Conservation (phyloP, 2,113 vertebrate species). For the Tachuris rubrigastra region DNA sequence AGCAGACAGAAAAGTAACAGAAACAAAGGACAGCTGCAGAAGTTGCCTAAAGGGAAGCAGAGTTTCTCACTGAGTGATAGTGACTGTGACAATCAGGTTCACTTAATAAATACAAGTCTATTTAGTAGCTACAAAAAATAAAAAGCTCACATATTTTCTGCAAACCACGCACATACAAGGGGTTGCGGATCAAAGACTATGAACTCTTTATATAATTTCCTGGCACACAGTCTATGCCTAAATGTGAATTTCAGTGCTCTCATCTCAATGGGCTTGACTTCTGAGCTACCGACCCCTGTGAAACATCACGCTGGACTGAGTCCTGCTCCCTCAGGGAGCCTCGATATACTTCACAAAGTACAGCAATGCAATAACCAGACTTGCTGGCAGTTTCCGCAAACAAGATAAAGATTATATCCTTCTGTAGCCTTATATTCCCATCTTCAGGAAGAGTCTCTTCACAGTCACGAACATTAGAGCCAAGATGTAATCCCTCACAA, state of each 20-base stretch:
- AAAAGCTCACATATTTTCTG: not conserved
- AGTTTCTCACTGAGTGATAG: not conserved
- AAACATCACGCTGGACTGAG: not conserved
- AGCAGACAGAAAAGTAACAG: not conserved
- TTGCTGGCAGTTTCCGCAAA: not conserved
- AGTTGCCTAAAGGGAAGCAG: not conserved
- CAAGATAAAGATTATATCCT: not conserved
- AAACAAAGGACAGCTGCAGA: not conserved
- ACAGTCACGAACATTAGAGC: not conserved
- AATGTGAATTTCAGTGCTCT: slow-evolving; percentile 27
- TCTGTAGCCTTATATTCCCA: not conserved
- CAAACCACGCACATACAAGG: not conserved
- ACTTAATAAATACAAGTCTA: not conserved
- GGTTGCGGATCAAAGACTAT: not conserved
- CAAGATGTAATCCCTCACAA: slow-evolving; percentile 6
- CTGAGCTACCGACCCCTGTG: not conserved
- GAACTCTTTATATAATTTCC: not conserved
- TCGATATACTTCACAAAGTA: not conserved
- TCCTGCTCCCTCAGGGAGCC: slow-evolving; percentile 15
- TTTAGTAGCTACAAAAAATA: not conserved
- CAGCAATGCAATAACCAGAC: not conserved
- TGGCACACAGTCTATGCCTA: not conserved
- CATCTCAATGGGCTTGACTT: not conserved
- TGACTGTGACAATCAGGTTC: not conserved
- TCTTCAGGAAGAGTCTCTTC: not conserved